A percentile compares a stretch with the other conserved stretches of the same genome.
Conservation (phyloP, 2,797 vertebrate species). For the Acipenser transmontanus region DNA sequence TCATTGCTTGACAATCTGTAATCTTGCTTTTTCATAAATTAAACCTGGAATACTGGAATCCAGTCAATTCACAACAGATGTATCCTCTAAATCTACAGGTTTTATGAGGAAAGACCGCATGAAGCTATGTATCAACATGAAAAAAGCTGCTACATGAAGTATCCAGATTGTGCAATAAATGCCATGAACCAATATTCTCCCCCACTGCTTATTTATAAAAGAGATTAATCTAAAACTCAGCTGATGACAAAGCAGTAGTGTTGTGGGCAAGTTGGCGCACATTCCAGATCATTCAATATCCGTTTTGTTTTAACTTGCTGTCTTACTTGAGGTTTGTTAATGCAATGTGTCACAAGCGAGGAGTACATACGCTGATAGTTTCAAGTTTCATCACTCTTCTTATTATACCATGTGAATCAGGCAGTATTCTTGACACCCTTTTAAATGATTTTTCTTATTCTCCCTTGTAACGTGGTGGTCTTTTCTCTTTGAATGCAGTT, state of each 20-base stretch:
- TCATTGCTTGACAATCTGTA: no score
- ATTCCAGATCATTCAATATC: not conserved
- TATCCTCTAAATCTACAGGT: no score
- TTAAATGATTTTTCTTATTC: slow-evolving; percentile 58
- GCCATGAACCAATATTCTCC: no score
- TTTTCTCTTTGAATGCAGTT: slow-evolving; percentile 91
- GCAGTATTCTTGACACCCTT: slow-evolving; percentile 33
- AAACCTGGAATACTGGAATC: no score
- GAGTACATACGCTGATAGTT: not conserved
- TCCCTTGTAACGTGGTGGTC: slow-evolving; percentile 80
- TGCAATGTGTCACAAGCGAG: not conserved
- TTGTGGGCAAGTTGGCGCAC: not conserved
- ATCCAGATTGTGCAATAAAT: no score
- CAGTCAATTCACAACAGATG: no score
- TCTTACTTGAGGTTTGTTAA: not conserved
- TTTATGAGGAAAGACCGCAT: no score
- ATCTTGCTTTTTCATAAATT: no score
- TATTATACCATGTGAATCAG: slow-evolving; percentile 14
- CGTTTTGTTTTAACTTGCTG: not conserved
- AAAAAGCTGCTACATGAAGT: no score
- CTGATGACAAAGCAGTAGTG: not conserved
- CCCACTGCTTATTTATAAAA: not conserved
- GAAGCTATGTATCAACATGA: no score
- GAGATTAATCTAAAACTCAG: not conserved
- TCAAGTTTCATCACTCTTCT: not conserved